A percentile compares a stretch with the other conserved stretches of the same genome.
Evolutionary conservation across 2,888 invertebrate genomes (phyloP).

Genomic region (Sarcophaga variegata): DNA sequence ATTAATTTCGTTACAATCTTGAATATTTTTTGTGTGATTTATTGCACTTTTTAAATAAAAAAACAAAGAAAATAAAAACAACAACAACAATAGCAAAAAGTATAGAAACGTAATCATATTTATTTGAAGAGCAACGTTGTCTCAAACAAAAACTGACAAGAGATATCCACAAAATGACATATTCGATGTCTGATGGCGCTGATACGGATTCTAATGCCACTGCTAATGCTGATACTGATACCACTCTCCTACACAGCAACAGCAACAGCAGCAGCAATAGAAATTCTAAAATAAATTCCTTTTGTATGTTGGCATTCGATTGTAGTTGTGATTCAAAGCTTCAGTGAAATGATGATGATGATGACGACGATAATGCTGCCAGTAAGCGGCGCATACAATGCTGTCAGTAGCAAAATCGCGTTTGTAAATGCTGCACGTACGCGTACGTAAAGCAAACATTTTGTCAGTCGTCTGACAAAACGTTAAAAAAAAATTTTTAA

Average conservation of each 20-base stretch:
- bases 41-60: neutral
- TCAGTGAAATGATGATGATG: slow-evolving; percentile 21
- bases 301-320: neutral
- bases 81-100: neutral
- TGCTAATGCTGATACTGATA: neutral
- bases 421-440: slow-evolving; percentile 62
- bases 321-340: slow-evolving; percentile 9
- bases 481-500: slow-evolving; percentile 13
- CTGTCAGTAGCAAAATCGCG: slow-evolving; percentile 24
- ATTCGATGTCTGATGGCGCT: neutral
- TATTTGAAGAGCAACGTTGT: slow-evolving; percentile 17
- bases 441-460: slow-evolving; percentile 52
- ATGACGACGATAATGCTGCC: slow-evolving; percentile 43
- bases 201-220: slow-evolving; percentile 10
- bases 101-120: slow-evolving; percentile 13
- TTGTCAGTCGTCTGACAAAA: slow-evolving; percentile 54
- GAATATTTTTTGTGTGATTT: neutral
- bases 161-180: neutral
- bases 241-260: neutral
- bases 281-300: neutral
- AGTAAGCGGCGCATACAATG: slow-evolving; percentile 32
- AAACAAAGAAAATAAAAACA: neutral
- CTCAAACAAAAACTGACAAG: slow-evolving; percentile 22
- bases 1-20: no score
- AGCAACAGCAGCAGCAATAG: neutral